Conservation (phyloP, 1,140 invertebrate species). For the Penaeus indicus region DNA sequence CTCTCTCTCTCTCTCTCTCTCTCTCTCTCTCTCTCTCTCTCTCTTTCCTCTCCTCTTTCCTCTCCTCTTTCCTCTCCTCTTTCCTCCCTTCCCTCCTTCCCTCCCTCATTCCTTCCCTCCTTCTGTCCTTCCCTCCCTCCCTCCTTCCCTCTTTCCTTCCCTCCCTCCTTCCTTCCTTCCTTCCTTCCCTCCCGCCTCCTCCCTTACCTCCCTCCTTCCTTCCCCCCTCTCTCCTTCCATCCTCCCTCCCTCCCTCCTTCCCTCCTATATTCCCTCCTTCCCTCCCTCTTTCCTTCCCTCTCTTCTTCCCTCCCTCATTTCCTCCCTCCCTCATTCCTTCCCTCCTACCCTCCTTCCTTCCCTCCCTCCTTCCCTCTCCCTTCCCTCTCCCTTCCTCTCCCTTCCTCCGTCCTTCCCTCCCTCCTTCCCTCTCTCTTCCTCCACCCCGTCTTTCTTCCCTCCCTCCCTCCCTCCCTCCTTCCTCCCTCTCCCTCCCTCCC, state of each 20-base stretch:
- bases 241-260: not conserved
- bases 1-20: too few species aligned
- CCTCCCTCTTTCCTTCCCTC: too few species aligned
- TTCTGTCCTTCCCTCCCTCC: too few species aligned
- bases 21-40: too few species aligned
- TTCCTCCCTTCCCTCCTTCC: too few species aligned
- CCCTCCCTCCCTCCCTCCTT: too few species aligned
- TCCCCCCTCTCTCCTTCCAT: not conserved
- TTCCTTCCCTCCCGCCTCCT: not conserved
- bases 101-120: too few species aligned
- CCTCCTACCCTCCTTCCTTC: not conserved
- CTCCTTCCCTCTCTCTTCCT: not conserved
- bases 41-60: too few species aligned
- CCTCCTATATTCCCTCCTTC: not conserved
- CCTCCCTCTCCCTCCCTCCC: not conserved
- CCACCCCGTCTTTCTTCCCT: not conserved
- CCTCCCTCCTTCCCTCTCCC: not conserved
- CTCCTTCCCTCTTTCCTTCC: too few species aligned
- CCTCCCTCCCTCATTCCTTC: not conserved
- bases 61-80: too few species aligned
- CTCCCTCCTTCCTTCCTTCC: not conserved
- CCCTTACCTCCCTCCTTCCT: not conserved
- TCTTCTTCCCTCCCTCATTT: too few species aligned
- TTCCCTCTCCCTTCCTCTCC: not conserved
- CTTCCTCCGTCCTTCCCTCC: not conserved